Evolutionary conservation across 2,113 vertebrate genomes (phyloP).

Genomic region (Ceyx cyanopectus): DNA sequence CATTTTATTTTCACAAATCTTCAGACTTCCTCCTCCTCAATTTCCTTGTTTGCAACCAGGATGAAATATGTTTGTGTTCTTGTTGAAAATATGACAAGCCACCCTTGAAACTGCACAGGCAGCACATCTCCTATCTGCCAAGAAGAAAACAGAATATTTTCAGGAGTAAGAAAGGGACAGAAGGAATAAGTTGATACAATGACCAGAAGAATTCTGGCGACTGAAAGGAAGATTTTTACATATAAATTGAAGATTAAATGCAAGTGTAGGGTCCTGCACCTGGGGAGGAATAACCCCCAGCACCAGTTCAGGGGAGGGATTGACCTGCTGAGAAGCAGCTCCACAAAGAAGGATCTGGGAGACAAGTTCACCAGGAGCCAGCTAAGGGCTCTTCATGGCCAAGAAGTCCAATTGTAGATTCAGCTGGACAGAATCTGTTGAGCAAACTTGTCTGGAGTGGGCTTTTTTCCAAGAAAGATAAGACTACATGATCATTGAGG

Average conservation of each 20-base stretch:
- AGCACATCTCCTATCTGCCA: background rate
- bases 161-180: background rate
- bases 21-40: constrained; percentile 22
- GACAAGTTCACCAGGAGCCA: no score
- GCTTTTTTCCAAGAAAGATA: no score
- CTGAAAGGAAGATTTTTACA: background rate
- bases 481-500: no score
- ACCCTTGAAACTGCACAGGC: background rate
- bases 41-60: constrained; percentile 8
- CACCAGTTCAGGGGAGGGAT: no score
- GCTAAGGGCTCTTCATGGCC: no score
- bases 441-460: no score
- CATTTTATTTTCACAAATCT: background rate
- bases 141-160: background rate
- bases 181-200: background rate
- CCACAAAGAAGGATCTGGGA: no score
- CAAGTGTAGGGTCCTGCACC: no score
- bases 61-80: constrained; percentile 13
- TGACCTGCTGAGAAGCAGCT: no score
- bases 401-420: no score
- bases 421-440: no score
- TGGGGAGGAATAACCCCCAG: no score
- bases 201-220: background rate
- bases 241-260: background rate
- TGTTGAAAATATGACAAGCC: background rate